Evolutionary conservation across 2,797 vertebrate species (phyloP), one percentile per base, ranked within the genome.

Genomic region (Echiichthys vipera): DNA sequence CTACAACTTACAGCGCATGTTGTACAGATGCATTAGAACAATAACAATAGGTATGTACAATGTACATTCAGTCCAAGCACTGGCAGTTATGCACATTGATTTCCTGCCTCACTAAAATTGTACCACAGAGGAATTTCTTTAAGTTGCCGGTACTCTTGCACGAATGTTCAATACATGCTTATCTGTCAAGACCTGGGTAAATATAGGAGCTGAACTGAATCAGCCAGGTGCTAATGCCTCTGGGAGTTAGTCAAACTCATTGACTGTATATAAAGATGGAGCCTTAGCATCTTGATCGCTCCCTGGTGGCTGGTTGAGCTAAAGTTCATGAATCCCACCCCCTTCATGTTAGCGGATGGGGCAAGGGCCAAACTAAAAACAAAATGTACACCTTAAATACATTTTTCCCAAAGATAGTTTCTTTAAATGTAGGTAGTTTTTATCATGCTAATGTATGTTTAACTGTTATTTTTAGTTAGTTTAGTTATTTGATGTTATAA

Each of bases 81-180:
- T 64, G 50, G 39, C 34, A 47, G 45, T 15, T 53, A 27, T 0
- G 2, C 55, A 63, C 37, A 77, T 56, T 58, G 30, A 63, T 71
- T 63, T 62, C 30, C 42, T 57, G 53, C 42, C 7, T 55, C 49
- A 53, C n/a, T 34, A 57, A 50, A 51, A 10, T 14, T 5, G 39
- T 30, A 57, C 47, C 61, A 63, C 65, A 65, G 63, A 53, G 56
- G 53, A 18, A 27, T 51, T 71, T 63, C 51, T 36, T 66, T 10
- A 43, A 63, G 65, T 71, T 43, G 27, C 54, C 59, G 24, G 58
- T 25, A 54, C 22, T 78, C 63, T 61, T 13, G 10, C 62, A 58
- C 64, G 34, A 65, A 55, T n/a, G 14, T 39, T 81, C 78, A 74
- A 80, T 84, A 76, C 50, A 0, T 62, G 62, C 45, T 80, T 66